A percentile compares a stretch with the other conserved stretches of the same genome.
Evolutionary conservation across 2,888 invertebrate species (phyloP).

Genomic region (Villa cingulata): DNA sequence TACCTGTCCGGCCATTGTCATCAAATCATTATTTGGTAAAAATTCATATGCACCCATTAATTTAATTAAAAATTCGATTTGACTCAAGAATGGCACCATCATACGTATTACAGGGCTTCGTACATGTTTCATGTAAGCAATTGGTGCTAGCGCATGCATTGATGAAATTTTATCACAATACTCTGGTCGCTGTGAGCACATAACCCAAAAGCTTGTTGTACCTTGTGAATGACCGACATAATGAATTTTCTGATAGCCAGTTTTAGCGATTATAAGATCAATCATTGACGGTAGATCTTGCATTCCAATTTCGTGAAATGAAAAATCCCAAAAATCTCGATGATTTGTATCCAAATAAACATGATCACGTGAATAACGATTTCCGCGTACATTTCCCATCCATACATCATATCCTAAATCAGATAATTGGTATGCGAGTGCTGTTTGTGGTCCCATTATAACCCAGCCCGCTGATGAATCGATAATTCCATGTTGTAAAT

Average conservation of each 20-base stretch:
- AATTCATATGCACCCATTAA: slow-evolving; percentile 38
- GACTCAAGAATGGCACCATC: slow-evolving; percentile 41
- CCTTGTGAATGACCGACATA: slow-evolving; percentile 46
- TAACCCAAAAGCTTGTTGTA: slow-evolving; percentile 36
- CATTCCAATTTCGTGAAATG: slow-evolving; percentile 41
- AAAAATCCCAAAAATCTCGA: slow-evolving; percentile 13
- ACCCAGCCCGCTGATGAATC: slow-evolving; percentile 56
- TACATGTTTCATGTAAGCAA: slow-evolving; percentile 40
- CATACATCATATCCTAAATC: slow-evolving; percentile 19
- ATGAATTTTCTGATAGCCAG: slow-evolving; percentile 33
- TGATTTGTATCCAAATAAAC: slow-evolving; percentile 4
- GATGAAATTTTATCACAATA: slow-evolving; percentile 42
- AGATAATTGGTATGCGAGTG: slow-evolving; percentile 14
- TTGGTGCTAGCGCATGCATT: slow-evolving; percentile 43
- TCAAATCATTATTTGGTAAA: slow-evolving; percentile 39
- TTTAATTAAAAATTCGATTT: slow-evolving; percentile 8
- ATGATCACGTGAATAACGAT: slow-evolving; percentile 15
- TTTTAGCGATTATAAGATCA: slow-evolving; percentile 31
- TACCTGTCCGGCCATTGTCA: slow-evolving; percentile 34
- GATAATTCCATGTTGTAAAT: slow-evolving; percentile 51
- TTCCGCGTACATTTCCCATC: slow-evolving; percentile 18
- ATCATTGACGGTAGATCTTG: slow-evolving; percentile 43
- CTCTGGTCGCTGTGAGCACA: slow-evolving; percentile 39
- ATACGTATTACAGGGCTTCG: slow-evolving; percentile 33
- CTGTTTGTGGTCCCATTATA: slow-evolving; percentile 46